Conservation (phyloP, 2,113 vertebrate species). For the Myrmecophaga tridactyla region DNA sequence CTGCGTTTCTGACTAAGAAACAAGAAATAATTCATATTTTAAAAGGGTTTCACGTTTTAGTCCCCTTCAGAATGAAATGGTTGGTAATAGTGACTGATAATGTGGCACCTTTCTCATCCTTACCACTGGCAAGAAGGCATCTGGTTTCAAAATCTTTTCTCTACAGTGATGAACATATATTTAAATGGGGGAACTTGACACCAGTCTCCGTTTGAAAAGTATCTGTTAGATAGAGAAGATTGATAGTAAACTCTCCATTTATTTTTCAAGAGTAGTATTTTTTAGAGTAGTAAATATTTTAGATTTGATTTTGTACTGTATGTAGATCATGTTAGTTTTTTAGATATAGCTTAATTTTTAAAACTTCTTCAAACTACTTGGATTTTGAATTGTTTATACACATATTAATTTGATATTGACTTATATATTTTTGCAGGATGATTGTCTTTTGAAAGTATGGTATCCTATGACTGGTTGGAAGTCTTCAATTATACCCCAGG, state of each 20-base stretch:
- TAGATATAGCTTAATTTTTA: background rate
- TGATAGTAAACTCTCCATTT: background rate
- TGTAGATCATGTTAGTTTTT: background rate
- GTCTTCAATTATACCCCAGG: slow-evolving; percentile 93
- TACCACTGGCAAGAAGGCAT: background rate
- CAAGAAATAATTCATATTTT: slow-evolving; percentile 11
- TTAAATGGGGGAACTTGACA: background rate
- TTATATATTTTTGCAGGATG: slow-evolving; percentile 87
- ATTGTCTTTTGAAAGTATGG: slow-evolving; percentile 98
- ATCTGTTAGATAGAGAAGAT: background rate
- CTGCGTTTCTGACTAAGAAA: background rate
- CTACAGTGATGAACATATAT: background rate
- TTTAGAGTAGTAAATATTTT: background rate
- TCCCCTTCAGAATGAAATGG: background rate
- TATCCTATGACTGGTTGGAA: slow-evolving; percentile 97
- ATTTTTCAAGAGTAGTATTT: slow-evolving; percentile 39
- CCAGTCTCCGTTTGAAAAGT: background rate
- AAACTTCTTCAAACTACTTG: background rate
- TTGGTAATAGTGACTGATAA: background rate
- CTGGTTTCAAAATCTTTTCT: background rate
- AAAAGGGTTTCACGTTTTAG: background rate
- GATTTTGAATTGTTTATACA: slow-evolving; percentile 11
- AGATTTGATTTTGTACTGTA: slow-evolving; percentile 21
- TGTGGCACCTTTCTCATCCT: background rate
- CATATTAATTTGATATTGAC: slow-evolving; percentile 8